phyloP scores from a whole-genome alignment of 2,888 invertebrate genomes.

The Chirona hameri region DNA sequence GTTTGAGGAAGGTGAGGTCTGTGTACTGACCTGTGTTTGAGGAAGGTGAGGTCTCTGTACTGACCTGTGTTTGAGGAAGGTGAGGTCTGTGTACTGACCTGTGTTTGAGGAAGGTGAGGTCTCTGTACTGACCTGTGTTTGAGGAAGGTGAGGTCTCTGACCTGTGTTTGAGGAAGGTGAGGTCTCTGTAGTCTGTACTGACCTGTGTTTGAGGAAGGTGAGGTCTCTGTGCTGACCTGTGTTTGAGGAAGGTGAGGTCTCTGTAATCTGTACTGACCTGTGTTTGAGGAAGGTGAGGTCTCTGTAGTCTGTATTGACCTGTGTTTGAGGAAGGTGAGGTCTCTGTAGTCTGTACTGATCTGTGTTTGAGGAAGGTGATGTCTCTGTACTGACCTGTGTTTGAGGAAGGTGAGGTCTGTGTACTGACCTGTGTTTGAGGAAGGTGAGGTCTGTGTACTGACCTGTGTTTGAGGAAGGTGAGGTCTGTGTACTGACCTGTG shows the following conservation, averaged over 20 bases:
- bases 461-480: too few relatives aligned
- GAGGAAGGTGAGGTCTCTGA: background rate
- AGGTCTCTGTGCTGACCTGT: background rate
- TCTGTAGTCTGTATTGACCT: too few relatives aligned
- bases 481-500: too few relatives aligned
- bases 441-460: too few relatives aligned
- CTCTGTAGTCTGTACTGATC: too few relatives aligned
- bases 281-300: too few relatives aligned
- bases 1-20: background rate
- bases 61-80: background rate
- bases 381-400: too few relatives aligned
- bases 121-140: background rate
- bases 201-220: background rate
- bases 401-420: too few relatives aligned
- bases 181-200: background rate
- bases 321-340: too few relatives aligned
- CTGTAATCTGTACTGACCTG: too few relatives aligned
- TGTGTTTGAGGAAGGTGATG: too few relatives aligned
- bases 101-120: background rate
- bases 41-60: background rate
- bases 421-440: too few relatives aligned
- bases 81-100: background rate
- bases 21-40: background rate
- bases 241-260: background rate
- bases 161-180: background rate